These are phyloP conservation scores for Microcebus griseorufus DNA, from an alignment of 2,113 vertebrate species.

Conservation along the genomic window DNA sequence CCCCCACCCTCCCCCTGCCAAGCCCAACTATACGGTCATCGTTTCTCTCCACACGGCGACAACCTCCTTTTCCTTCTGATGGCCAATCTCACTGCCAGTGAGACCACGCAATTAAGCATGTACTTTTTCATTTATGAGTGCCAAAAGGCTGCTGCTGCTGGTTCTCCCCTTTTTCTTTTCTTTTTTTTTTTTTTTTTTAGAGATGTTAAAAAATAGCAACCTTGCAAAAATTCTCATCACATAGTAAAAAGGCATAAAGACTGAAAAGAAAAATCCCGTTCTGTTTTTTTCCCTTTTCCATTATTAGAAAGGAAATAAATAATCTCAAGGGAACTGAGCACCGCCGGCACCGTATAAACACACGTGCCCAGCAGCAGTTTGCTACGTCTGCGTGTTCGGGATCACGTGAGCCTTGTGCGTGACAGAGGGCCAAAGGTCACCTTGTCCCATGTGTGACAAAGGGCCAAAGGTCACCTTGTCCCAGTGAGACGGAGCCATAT, in stretches of 20 bases:
- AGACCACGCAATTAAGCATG: neutral
- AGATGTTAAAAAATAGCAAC: neutral
- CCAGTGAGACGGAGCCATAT: too few relatives aligned
- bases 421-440: neutral
- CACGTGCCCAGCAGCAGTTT: neutral
- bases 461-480: too few relatives aligned
- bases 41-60: neutral
- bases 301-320: neutral
- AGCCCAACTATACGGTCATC: neutral
- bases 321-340: neutral
- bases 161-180: neutral
- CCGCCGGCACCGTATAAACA: neutral
- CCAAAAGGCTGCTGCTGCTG: neutral
- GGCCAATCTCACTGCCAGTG: neutral
- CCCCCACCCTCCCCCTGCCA: too few relatives aligned
- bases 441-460: too few relatives aligned
- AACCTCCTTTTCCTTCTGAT: neutral
- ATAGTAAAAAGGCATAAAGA: neutral
- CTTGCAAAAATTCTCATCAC: neutral
- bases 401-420: neutral
- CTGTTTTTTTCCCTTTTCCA: neutral
- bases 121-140: neutral
- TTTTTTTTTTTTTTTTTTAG: neutral
- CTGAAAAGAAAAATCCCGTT: neutral
- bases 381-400: neutral